Conservation (phyloP, 2,797 vertebrate genomes). For the Acrocephalus scirpaceus region DNA sequence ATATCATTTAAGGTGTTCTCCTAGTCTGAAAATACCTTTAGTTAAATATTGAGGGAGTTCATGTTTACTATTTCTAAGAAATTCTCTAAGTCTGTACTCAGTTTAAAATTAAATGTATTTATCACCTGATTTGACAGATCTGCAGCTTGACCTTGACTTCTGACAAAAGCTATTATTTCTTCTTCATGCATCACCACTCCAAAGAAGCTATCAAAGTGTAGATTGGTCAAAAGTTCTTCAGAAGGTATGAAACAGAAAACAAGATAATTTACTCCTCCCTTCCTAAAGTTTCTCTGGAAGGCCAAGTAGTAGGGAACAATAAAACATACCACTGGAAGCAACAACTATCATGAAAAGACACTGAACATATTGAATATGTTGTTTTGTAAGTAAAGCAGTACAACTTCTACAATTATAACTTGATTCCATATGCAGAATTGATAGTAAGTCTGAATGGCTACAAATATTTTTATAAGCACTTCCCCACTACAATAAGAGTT, state of each 20-base stretch:
- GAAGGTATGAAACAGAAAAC: neutral
- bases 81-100: neutral
- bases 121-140: neutral
- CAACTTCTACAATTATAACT: neutral
- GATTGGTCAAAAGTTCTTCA: neutral
- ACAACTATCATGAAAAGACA: neutral
- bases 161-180: conserved; percentile 42
- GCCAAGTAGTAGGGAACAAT: neutral
- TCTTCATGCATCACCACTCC: neutral
- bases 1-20: neutral
- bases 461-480: neutral
- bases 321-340: neutral
- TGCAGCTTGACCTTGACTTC: conserved; percentile 20
- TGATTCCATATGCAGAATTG: neutral
- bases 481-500: neutral
- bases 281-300: neutral
- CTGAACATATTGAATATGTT: neutral
- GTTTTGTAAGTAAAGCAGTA: neutral
- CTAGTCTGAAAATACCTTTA: neutral
- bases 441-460: neutral
- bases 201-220: neutral
- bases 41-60: neutral
- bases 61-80: neutral
- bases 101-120: conserved; percentile 36
- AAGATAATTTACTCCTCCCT: neutral